Evolutionary conservation across 2,797 vertebrate genomes (phyloP), one percentile per base, ranked within the genome.

Genomic region (Hydrocynus forskahlii): DNA sequence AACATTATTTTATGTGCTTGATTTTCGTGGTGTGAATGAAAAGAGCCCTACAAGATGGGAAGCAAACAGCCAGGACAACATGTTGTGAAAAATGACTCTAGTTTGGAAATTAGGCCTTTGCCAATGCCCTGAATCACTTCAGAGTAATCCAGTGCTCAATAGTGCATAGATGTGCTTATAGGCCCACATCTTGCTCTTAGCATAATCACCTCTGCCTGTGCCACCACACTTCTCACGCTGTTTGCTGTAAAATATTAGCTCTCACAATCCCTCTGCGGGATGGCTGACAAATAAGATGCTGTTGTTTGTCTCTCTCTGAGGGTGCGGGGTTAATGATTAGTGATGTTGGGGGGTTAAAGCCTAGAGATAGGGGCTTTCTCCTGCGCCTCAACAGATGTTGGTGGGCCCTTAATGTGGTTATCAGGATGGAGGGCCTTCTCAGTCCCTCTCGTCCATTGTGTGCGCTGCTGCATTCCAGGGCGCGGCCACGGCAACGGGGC

Each of bases 321-420:
- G 93, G 92, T 93, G 91, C 83, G 92, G 95, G 95, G 96, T 97
- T 97, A 97, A 98, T 96, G 96, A 97, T 97, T 96, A 96, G 94
- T 94, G 92, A 97, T 96, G 96, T 92, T 94, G 95, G 92, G 95
- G 96, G 96, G 96, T 97, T 96, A 96, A 97, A 96, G 95, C 95
- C 95, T 94, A 91, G 90, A 94, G 94, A 95, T 96, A 94, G 95
- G 78, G 91, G 92, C 95, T 96, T 97, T 97, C 95, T 97, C 94
- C 93, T 89, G 93, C 94, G 87, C 91, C 91, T 90, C 92, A 97
- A 96, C 97, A 99, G 97, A 99, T 99, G 97, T 97, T 97, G 95
- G 96, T 95, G 92, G 95, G 92, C 95, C 94, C 96, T 97, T 98
- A 97, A 98, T 97, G 96, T 95, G 95, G 96, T 97, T 97, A 98